phyloP scores from a whole-genome alignment of 23 tunicate genomes.

The Phallusia fumigata region DNA sequence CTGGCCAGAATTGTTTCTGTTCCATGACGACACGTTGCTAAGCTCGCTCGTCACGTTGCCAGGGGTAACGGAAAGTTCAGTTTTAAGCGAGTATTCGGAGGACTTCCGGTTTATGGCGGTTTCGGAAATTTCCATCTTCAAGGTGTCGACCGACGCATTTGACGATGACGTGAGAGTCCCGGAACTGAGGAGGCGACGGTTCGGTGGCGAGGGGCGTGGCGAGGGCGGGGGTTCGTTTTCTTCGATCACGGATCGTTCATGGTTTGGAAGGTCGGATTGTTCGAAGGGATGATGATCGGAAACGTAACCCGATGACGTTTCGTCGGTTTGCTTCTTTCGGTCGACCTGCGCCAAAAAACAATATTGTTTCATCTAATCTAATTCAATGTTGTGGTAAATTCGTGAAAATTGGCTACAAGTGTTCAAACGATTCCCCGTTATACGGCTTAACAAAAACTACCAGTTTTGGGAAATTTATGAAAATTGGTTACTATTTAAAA shows the following conservation, averaged over 20 bases:
- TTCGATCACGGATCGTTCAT: neutral
- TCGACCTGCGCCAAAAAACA: neutral
- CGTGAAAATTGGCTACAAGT: no score
- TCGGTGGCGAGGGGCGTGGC: conserved; percentile 1
- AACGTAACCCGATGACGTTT: conserved; percentile 48
- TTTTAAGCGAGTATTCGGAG: conserved; percentile 14
- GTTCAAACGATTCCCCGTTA: neutral
- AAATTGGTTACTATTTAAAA: no score
- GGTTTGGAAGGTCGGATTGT: neutral
- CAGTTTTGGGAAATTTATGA: neutral
- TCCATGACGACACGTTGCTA: conserved; percentile 25
- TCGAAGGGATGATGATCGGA: conserved; percentile 24
- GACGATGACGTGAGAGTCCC: conserved; percentile 29
- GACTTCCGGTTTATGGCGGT: neutral
- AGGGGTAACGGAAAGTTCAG: neutral
- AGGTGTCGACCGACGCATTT: conserved; percentile 24
- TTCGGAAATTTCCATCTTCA: conserved; percentile 16
- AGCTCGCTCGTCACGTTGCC: neutral
- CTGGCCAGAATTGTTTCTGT: conserved; percentile 61
- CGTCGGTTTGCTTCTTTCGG: conserved; percentile 23
- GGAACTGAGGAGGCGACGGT: conserved; percentile 9
- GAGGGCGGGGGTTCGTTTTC: conserved; percentile 4
- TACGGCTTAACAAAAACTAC: neutral
- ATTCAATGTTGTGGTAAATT: no score
- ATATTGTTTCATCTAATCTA: no score